Evolutionary conservation across 1,140 invertebrate species (phyloP).

Genomic region (Eueides isabella): DNA sequence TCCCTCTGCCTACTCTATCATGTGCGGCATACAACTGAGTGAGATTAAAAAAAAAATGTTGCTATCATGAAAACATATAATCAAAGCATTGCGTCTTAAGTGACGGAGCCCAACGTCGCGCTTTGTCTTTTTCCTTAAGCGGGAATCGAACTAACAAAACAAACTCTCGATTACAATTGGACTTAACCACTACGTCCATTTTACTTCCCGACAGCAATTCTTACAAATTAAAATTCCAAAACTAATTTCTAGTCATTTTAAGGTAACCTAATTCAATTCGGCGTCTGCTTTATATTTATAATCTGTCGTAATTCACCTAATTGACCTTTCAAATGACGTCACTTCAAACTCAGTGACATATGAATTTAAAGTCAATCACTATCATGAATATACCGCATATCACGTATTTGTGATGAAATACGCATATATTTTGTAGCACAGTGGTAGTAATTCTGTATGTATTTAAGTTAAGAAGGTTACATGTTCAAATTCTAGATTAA

Average conservation of each 20-base stretch:
- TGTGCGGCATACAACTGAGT: no score
- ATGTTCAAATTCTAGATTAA: no score
- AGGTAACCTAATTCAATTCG: not conserved
- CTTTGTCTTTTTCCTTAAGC: no score
- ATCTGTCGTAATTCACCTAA: not conserved
- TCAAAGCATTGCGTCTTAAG: no score
- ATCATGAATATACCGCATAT: not conserved
- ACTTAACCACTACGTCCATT: no score
- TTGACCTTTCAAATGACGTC: conserved; percentile 5
- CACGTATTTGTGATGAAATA: not conserved
- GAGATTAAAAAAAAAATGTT: no score
- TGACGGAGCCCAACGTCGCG: no score
- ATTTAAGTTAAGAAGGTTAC: no score
- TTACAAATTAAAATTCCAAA: not conserved
- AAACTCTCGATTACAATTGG: not conserved
- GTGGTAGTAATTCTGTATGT: not conserved
- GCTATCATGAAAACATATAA: no score
- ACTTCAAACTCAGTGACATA: not conserved
- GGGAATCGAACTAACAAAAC: no score
- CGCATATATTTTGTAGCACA: not conserved
- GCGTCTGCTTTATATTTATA: not conserved
- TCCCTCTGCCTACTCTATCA: no score
- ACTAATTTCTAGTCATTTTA: not conserved
- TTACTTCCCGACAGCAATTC: not conserved
- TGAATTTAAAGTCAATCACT: not conserved